phyloP scores from a whole-genome alignment of 1,140 invertebrate genomes.

The Papilio helenus region DNA sequence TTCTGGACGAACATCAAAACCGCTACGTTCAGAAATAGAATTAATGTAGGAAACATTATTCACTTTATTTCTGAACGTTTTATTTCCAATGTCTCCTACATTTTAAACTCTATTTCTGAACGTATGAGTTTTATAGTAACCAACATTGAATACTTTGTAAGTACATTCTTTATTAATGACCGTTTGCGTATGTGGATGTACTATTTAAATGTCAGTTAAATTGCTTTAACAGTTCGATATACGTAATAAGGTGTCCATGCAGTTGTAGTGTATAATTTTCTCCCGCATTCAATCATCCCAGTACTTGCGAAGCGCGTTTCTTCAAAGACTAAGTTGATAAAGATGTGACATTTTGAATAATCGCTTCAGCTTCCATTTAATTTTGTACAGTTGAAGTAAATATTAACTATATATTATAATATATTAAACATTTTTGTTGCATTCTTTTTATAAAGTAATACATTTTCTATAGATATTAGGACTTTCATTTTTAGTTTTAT shows the following conservation, averaged over 20 bases:
- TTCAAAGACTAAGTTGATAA: constrained; percentile 56
- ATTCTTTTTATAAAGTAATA: too few species aligned
- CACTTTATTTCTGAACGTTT: too few species aligned
- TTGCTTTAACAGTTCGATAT: constrained; percentile 78
- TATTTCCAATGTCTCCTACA: too few species aligned
- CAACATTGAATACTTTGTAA: neutral
- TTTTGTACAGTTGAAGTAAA: neutral
- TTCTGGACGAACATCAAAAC: neutral
- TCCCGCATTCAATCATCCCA: constrained; percentile 77
- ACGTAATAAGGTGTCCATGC: constrained; percentile 79
- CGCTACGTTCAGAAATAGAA: neutral
- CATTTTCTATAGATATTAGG: too few species aligned
- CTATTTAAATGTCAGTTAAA: constrained; percentile 82
- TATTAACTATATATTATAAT: too few species aligned
- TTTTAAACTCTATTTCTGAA: neutral
- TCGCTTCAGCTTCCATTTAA: constrained; percentile 20
- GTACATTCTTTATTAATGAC: neutral
- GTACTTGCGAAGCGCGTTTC: constrained; percentile 55
- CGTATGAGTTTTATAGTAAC: neutral
- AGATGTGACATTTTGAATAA: constrained; percentile 1
- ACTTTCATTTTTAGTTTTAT: too few species aligned
- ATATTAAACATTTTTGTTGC: too few species aligned
- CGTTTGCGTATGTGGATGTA: constrained; percentile 51
- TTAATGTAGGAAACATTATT: too few species aligned
- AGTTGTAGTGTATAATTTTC: constrained; percentile 72